Conservation (phyloP, 64 coral and sea anemone species). For the Stichodactyla helianthus region DNA sequence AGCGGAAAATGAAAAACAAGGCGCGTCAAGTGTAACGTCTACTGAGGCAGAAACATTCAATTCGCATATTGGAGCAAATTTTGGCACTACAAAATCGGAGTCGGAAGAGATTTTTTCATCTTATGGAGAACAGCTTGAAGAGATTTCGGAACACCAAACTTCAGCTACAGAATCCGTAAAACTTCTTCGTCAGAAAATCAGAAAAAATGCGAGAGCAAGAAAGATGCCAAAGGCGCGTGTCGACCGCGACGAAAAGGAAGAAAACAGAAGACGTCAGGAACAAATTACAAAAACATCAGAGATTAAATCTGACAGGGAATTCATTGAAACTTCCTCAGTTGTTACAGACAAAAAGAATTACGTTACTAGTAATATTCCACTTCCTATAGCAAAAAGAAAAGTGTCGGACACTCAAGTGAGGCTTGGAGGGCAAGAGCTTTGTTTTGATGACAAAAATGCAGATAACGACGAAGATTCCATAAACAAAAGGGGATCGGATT, state of each 20-base stretch:
- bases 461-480: too few relatives aligned
- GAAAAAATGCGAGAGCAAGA: constrained; percentile 10
- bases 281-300: background rate
- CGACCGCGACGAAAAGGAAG: background rate
- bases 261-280: background rate
- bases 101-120: constrained; percentile 14
- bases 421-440: too few relatives aligned
- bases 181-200: background rate
- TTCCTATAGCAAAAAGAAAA: background rate
- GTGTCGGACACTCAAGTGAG: background rate
- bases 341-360: background rate
- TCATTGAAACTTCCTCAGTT: background rate
- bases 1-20: background rate
- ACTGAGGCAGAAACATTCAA: background rate
- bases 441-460: too few relatives aligned
- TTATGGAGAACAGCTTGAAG: background rate
- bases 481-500: background rate
- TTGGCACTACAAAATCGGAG: background rate
- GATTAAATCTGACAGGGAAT: background rate
- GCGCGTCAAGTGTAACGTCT: background rate
- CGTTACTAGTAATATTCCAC: background rate
- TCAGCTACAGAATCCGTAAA: background rate
- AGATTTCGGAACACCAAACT: background rate
- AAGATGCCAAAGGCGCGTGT: background rate
- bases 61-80: background rate